These are phyloP conservation scores for Nephrotoma guestfalica DNA, from an alignment of 2,888 invertebrate genomes.

Conservation along the genomic window DNA sequence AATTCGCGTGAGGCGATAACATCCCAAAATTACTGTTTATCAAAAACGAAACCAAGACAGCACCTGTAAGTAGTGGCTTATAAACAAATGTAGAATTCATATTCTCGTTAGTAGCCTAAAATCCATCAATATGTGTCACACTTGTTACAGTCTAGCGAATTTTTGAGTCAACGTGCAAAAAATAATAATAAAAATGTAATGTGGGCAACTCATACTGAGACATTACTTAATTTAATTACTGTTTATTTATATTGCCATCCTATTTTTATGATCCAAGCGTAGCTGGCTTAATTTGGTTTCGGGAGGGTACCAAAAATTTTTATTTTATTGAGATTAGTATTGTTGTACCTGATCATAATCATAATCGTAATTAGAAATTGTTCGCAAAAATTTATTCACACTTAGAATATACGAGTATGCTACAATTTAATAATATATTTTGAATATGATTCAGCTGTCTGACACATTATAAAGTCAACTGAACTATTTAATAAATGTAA, in stretches of 20 bases:
- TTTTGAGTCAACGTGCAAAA: background rate
- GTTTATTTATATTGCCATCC: background rate
- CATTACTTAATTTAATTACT: background rate
- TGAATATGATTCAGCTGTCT: background rate
- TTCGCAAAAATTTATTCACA: too few relatives aligned
- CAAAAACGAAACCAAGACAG: background rate
- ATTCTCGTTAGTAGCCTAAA: background rate
- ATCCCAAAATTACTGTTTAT: background rate
- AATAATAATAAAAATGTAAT: background rate
- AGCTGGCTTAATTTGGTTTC: background rate
- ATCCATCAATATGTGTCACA: background rate
- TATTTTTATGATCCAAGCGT: background rate
- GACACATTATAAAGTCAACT: background rate
- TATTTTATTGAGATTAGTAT: too few relatives aligned
- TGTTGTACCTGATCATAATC: background rate
- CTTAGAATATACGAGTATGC: too few relatives aligned
- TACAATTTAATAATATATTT: background rate
- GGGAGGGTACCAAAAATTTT: background rate
- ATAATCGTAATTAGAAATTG: background rate
- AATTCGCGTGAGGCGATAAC: background rate
- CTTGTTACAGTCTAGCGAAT: background rate
- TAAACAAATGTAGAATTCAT: background rate
- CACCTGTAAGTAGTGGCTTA: background rate
- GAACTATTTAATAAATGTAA: too few relatives aligned
- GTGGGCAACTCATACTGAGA: background rate